These are phyloP conservation scores for Oncorhynchus clarkii DNA, from an alignment of 2,113 vertebrate genomes.

Conservation along the genomic window DNA sequence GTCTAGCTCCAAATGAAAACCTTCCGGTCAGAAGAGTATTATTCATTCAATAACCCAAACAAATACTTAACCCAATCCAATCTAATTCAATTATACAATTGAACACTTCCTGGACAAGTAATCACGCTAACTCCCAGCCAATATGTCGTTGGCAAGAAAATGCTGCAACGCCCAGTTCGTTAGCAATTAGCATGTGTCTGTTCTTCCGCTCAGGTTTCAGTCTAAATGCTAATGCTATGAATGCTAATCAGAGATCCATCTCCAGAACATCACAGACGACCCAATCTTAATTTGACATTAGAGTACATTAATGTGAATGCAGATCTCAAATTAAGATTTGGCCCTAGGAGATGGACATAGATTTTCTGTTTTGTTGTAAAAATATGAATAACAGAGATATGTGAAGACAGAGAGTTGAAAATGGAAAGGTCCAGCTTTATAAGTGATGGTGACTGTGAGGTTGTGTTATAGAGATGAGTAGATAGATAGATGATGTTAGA, in stretches of 20 bases:
- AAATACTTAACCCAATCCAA: constrained; percentile 4
- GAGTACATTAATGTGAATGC: neutral
- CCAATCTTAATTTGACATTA: neutral
- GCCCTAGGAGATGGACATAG: neutral
- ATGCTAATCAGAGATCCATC: constrained; percentile 50
- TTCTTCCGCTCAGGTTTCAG: neutral
- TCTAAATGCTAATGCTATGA: constrained; percentile 5
- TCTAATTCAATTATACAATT: neutral
- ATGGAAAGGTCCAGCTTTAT: neutral
- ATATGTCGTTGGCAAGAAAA: neutral
- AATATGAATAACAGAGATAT: neutral
- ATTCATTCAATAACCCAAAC: constrained; percentile 1
- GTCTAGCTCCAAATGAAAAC: neutral
- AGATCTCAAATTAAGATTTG: no score
- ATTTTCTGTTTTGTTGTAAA: neutral
- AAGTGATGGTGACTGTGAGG: neutral
- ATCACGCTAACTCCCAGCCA: neutral
- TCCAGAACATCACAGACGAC: constrained; percentile 15
- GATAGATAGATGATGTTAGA: neutral
- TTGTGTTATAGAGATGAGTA: neutral
- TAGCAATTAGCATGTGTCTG: neutral
- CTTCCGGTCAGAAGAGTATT: neutral
- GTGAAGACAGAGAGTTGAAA: constrained; percentile 15
- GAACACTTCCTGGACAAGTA: neutral
- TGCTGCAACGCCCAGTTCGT: neutral